phyloP scores from a whole-genome alignment of 1,140 invertebrate genomes.

The Ceratina japonica region DNA sequence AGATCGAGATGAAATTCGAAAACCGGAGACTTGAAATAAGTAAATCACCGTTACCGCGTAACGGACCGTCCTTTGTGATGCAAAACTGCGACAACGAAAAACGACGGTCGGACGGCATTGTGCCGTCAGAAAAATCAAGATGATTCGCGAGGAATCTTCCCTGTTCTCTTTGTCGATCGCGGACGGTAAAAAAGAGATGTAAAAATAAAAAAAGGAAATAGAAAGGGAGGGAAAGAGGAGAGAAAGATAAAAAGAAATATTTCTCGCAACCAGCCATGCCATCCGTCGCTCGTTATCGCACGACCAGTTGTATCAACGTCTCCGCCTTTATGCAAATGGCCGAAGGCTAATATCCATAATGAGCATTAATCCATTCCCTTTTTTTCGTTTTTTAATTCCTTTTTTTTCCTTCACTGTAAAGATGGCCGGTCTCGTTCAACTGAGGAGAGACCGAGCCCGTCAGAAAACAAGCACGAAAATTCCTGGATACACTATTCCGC shows the following conservation, averaged over 20 bases:
- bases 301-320: constrained; percentile 65
- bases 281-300: constrained; percentile 61
- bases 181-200: too few relatives aligned
- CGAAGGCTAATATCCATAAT: constrained; percentile 72
- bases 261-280: constrained; percentile 33
- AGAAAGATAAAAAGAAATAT: constrained; percentile 48
- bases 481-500: constrained; percentile 9
- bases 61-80: too few relatives aligned
- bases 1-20: too few relatives aligned
- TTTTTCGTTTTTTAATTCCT: not conserved
- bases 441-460: not conserved
- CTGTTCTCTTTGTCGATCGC: not conserved
- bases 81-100: too few relatives aligned
- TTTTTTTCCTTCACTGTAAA: constrained; percentile 35
- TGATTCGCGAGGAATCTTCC: not conserved
- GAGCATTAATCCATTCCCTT: constrained; percentile 67
- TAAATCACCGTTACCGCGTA: too few relatives aligned
- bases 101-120: too few relatives aligned
- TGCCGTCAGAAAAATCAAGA: constrained; percentile 1
- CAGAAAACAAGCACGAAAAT: constrained; percentile 10
- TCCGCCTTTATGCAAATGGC: constrained; percentile 73
- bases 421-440: constrained; percentile 55
- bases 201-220: constrained; percentile 23
- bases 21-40: too few relatives aligned
- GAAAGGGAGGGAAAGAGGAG: not conserved